These are phyloP conservation scores for Pogonus chalceus DNA, from an alignment of 1,140 invertebrate genomes.

Conservation along the genomic window DNA sequence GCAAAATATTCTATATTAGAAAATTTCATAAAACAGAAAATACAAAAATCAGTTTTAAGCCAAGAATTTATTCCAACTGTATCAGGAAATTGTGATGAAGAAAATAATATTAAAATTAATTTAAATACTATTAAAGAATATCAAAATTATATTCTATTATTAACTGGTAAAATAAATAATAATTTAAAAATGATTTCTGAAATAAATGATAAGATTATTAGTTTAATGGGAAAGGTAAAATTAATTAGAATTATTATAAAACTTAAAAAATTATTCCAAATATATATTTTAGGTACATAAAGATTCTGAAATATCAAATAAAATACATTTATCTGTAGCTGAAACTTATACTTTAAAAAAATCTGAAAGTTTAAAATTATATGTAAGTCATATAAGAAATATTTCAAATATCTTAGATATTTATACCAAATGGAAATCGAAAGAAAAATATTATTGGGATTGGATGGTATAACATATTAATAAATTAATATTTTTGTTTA, in stretches of 20 bases:
- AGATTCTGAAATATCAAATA: background rate
- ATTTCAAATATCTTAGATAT: slow-evolving; percentile 10
- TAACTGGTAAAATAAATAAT: slow-evolving; percentile 10
- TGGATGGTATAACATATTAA: slow-evolving; percentile 20
- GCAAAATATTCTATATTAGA: background rate
- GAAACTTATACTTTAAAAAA: slow-evolving; percentile 13
- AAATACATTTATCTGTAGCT: background rate
- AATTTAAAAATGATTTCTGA: background rate
- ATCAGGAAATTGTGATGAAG: background rate
- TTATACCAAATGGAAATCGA: slow-evolving; percentile 14
- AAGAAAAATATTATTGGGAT: slow-evolving; percentile 15
- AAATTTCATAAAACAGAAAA: slow-evolving; percentile 4
- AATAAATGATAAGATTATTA: background rate
- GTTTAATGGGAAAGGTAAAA: background rate
- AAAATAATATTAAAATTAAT: background rate
- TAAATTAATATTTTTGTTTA: no score
- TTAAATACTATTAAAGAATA: slow-evolving; percentile 8
- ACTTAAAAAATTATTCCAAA: background rate
- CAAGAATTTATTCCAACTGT: background rate
- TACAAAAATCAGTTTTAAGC: slow-evolving; percentile 9
- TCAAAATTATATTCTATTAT: slow-evolving; percentile 10
- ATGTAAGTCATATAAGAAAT: slow-evolving; percentile 10
- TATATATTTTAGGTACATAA: slow-evolving; percentile 3
- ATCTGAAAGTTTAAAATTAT: slow-evolving; percentile 4
- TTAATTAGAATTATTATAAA: background rate